Evolutionary conservation across 2,113 vertebrate genomes (phyloP).

Genomic region (Chaenocephalus aceratus): DNA sequence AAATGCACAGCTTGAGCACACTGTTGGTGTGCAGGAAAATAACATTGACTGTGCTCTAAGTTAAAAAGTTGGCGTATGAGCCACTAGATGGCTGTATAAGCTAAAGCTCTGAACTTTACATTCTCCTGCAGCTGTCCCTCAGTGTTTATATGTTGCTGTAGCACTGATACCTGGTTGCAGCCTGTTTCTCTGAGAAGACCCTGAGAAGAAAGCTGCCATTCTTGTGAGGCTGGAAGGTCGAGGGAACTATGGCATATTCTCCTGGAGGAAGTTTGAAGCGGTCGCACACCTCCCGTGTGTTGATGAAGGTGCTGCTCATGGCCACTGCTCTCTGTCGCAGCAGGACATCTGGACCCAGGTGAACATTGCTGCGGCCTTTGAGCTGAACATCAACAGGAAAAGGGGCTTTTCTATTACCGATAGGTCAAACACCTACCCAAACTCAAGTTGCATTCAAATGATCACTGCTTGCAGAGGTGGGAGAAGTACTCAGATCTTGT

Average conservation of each 20-base stretch:
- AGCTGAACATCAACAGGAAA: slow-evolving; percentile 58
- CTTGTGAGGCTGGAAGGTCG: slow-evolving; percentile 89
- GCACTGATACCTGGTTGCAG: slow-evolving; percentile 70
- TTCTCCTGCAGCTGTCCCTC: background rate
- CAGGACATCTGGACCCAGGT: slow-evolving; percentile 83
- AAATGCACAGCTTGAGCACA: slow-evolving; percentile 31
- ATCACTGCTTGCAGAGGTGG: background rate
- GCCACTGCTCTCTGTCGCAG: slow-evolving; percentile 74
- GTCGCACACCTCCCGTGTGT: slow-evolving; percentile 86
- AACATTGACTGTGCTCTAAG: background rate
- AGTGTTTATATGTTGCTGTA: background rate
- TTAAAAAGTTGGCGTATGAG: background rate
- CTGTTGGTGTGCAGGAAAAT: background rate
- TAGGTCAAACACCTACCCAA: background rate
- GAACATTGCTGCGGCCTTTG: slow-evolving; percentile 76
- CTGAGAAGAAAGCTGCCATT: slow-evolving; percentile 87
- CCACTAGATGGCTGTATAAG: slow-evolving; percentile 35
- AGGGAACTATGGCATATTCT: slow-evolving; percentile 88
- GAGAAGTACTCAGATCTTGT: too few species aligned
- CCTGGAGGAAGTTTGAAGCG: slow-evolving; percentile 85
- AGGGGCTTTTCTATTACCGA: background rate
- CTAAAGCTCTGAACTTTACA: background rate
- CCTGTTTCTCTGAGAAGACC: slow-evolving; percentile 89
- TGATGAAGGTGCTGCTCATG: slow-evolving; percentile 81
- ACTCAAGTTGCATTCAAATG: background rate